These are phyloP conservation scores for Brachyptera risi DNA, from an alignment of 2,888 invertebrate species.

Conservation along the genomic window DNA sequence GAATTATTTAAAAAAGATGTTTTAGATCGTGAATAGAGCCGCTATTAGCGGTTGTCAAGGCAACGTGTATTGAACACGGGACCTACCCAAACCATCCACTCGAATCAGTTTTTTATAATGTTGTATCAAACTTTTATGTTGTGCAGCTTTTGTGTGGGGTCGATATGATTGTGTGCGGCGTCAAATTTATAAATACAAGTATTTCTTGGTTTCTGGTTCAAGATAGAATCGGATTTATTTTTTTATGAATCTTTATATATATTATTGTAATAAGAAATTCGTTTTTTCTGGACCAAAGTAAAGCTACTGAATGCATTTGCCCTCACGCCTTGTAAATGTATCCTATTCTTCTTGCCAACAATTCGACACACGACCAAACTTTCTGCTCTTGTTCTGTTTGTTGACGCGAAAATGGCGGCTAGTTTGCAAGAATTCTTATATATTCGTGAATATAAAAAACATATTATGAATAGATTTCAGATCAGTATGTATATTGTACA, in stretches of 20 bases:
- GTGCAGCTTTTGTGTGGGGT: no score
- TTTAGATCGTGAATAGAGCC: constrained; percentile 1
- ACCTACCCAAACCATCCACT: no score
- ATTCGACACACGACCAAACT: constrained; percentile 3
- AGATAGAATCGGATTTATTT: constrained; percentile 2
- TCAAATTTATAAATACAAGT: no score
- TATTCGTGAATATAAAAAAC: constrained; percentile 5
- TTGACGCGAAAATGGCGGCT: constrained; percentile 11
- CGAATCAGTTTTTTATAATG: background rate
- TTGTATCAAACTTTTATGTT: background rate
- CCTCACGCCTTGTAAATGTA: constrained; percentile 8
- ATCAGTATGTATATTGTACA: background rate
- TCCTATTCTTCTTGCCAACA: background rate
- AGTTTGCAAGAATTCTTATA: background rate
- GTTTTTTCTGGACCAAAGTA: constrained; percentile 15
- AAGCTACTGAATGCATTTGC: constrained; percentile 5
- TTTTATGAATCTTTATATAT: background rate
- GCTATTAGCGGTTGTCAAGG: constrained; percentile 8
- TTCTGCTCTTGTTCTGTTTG: background rate
- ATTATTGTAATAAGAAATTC: background rate
- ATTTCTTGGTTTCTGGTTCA: no score
- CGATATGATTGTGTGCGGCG: no score
- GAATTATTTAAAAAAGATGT: constrained; percentile 7
- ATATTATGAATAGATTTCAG: background rate
- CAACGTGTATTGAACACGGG: background rate